A percentile compares a stretch with the other conserved stretches of the same genome.
Conservation (phyloP, 2,888 invertebrate genomes). For the Ctenicera cuprea region DNA sequence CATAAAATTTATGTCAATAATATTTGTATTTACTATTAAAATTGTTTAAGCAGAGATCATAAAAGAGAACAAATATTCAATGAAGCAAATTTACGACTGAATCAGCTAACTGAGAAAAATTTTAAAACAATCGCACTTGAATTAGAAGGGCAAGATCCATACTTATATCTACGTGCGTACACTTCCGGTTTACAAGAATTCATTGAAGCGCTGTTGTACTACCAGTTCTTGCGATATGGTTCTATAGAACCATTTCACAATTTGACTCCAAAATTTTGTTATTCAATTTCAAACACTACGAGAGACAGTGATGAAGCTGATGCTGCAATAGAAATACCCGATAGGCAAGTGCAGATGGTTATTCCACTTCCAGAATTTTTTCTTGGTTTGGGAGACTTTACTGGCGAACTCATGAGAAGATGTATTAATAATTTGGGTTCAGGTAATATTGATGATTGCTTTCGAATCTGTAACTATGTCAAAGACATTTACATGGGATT, state of each 20-base stretch:
- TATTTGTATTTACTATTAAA: background rate
- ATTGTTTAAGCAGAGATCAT: slow-evolving; percentile 71
- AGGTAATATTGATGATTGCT: slow-evolving; percentile 84
- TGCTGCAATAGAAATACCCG: slow-evolving; percentile 45
- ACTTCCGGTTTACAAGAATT: slow-evolving; percentile 86
- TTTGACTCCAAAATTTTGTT: slow-evolving; percentile 63
- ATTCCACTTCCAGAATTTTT: slow-evolving; percentile 77
- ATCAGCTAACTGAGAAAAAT: slow-evolving; percentile 77
- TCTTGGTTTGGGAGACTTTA: slow-evolving; percentile 89
- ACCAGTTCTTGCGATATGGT: slow-evolving; percentile 79
- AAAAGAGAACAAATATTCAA: slow-evolving; percentile 75
- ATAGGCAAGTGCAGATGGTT: slow-evolving; percentile 60
- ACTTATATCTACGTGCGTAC: slow-evolving; percentile 81
- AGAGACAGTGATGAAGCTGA: background rate
- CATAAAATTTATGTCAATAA: no score
- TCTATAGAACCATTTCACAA: slow-evolving; percentile 76
- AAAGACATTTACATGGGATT: slow-evolving; percentile 80
- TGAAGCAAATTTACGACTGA: slow-evolving; percentile 81
- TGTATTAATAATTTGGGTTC: slow-evolving; percentile 88
- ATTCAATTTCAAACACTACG: slow-evolving; percentile 49
- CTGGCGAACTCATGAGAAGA: slow-evolving; percentile 93
- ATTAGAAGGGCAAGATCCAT: slow-evolving; percentile 82
- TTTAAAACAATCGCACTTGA: slow-evolving; percentile 85
- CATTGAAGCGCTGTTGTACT: slow-evolving; percentile 89
- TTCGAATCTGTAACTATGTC: slow-evolving; percentile 83